Evolutionary conservation across 2,797 vertebrate genomes (phyloP), one percentile per base, ranked within the genome.

Genomic region (Epinephelus awoara): DNA sequence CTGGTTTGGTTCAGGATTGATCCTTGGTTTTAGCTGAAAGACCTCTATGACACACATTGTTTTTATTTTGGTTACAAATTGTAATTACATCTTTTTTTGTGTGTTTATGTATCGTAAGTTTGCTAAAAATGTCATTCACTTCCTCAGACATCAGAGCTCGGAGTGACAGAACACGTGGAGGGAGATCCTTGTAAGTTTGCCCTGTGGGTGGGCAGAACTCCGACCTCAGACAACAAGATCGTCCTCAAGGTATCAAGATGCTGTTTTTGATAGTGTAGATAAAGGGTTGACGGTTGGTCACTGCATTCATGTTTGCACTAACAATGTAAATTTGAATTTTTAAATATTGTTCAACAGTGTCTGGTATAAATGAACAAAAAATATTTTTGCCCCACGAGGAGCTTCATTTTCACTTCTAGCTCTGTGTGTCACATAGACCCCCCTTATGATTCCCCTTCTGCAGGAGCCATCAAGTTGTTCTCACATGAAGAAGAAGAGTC

Each of bases 101-200:
- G 5, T 58, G 63, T 15, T 7, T 49, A 0, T 29, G 13, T 73
- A 4, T 19, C 55, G 2, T 72, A 13, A 52, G 51, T 77, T 29
- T 58, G 5, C 14, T 19, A 5, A 52, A 52, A 27, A 40, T 84
- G 17, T 82, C 72, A 49, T 51, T 83, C 34, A 6, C 34, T 6
- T 50, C 47, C 57, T 21, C 80, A 99, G 98, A 99, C 98, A 42
- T 99, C 97, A 78, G 98, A 99, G 87, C 89, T 99, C 46, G 98
- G 98, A 65, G 98, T 99, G 83, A 99, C 98, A 3, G 98, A 99
- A 84, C 98, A 99, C 0, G 98, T 99, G 61, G 98, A 99, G 90
- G 98, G 98, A 81, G 98, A 99, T 89, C 96, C 97, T 52, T 99
- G 98, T 92, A 99, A 99, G 87, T 99, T 99, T 93, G 98, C 98